A percentile compares a stretch with the other conserved stretches of the same genome.
Conservation (phyloP, 1,140 invertebrate genomes). For the Diploscapter pachys region DNA sequence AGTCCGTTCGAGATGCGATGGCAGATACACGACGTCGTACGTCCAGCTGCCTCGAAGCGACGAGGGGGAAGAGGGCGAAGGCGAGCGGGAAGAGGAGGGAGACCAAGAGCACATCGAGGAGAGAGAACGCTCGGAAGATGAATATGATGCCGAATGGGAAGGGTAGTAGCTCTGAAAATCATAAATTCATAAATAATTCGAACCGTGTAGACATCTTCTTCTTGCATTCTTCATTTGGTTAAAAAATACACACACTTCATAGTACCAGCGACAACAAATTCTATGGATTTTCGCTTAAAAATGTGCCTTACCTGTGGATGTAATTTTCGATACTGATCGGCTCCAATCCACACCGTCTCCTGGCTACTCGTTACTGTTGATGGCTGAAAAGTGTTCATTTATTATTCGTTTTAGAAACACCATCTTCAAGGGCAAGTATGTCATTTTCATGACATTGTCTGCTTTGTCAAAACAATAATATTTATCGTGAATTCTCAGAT, state of each 20-base stretch:
- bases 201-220: not conserved
- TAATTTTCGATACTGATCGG: conserved; percentile 47
- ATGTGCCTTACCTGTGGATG: conserved; percentile 54
- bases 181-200: not conserved
- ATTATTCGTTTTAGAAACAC: no score
- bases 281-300: not conserved
- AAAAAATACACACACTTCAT: not conserved
- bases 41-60: conserved; percentile 50
- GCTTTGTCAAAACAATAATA: not conserved
- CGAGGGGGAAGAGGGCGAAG: conserved; percentile 50
- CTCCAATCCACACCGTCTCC: conserved; percentile 57
- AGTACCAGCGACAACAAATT: not conserved
- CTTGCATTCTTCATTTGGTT: not conserved
- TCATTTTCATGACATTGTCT: not conserved
- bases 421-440: no score
- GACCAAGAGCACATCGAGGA: conserved; percentile 52
- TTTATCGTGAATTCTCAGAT: no score
- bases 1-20: conserved; percentile 66
- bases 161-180: conserved; percentile 34
- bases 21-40: conserved; percentile 62
- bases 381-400: no score
- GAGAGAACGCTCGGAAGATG: conserved; percentile 10
- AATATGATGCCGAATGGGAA: conserved; percentile 17
- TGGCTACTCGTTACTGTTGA: conserved; percentile 31
- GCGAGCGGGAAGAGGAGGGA: conserved; percentile 47